Conservation (phyloP, 1,140 invertebrate species). For the Tetragonula clypearis region DNA sequence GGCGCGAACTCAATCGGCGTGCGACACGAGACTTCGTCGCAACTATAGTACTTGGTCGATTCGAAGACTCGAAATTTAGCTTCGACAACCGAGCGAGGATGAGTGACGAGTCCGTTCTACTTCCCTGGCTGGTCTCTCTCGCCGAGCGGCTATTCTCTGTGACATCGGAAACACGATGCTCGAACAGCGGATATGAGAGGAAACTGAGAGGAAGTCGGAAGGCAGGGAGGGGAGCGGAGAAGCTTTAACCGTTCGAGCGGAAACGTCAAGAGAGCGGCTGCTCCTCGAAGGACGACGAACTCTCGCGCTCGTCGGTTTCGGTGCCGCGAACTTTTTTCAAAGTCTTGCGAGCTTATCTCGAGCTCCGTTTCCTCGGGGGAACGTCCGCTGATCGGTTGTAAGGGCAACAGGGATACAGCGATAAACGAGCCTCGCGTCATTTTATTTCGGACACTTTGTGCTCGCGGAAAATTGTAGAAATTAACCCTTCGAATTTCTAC, state of each 20-base stretch:
- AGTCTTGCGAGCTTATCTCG: constrained; percentile 52
- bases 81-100: neutral
- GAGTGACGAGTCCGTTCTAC: neutral
- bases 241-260: constrained; percentile 68
- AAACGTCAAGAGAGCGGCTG: constrained; percentile 33
- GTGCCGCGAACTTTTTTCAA: constrained; percentile 63
- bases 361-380: constrained; percentile 42
- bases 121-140: neutral
- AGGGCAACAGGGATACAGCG: neutral
- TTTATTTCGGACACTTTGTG: too few relatives aligned
- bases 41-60: too few relatives aligned
- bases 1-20: neutral
- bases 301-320: constrained; percentile 41
- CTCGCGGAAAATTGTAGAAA: too few relatives aligned
- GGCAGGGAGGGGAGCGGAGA: constrained; percentile 25
- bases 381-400: neutral
- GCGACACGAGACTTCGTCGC: neutral
- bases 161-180: constrained; percentile 27
- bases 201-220: constrained; percentile 63
- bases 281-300: constrained; percentile 39
- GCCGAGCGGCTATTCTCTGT: neutral
- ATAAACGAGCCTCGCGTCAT: too few relatives aligned
- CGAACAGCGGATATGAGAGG: constrained; percentile 41
- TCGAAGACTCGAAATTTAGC: neutral
- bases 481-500: too few relatives aligned